Base-by-base conservation (phyloP, 1,140 invertebrate genomes). In the Manduca sexta region DNA sequence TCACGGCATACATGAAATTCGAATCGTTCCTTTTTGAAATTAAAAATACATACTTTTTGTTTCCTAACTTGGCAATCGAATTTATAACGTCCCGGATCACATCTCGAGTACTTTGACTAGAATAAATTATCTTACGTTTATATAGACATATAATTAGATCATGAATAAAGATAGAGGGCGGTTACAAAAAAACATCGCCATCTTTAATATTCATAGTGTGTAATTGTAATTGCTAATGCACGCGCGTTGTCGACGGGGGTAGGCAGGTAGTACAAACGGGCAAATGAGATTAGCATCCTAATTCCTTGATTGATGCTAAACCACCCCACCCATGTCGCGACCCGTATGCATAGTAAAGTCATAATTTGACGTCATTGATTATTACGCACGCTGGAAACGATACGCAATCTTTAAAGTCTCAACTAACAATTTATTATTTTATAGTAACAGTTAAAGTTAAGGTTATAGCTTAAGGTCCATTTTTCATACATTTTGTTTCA, bases 231-330 rank as follows among this genome's bases (percentile, higher is more conserved):
- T 53, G 50, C 46, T 45, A 58, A 58, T 58, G 59, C 47, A 49
- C 38, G 60, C 59, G 61, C 44, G 52, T 65, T 55, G 44, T 52
- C 56, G 42, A 55, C 34, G 52, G 54, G 69, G 62, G 56, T 49
- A 39, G 60, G 52, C 59, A 55, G 4, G 56, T 57, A 55, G 56
- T 57, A 49, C 38, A 71, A 65, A 66, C 60, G 65, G 68, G 71
- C 68, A 74, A 73, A 78, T 74, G 64, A 72, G 72, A 75, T 75
- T 74, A 75, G 61, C 56, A 49, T 49, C 62, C 70, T 72, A 78
- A 78, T 75, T 74, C 72, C 66, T 72, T 75, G 74, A 78, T 78
- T 75, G 74, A 78, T 78, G 69, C 52, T 57, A 66, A 49, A 62
- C 58, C 65, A 65, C 69, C 70, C 72, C 60, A 56, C 56, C 50